Conservation (phyloP, 1,140 invertebrate genomes). For the Plutomurus gul region DNA sequence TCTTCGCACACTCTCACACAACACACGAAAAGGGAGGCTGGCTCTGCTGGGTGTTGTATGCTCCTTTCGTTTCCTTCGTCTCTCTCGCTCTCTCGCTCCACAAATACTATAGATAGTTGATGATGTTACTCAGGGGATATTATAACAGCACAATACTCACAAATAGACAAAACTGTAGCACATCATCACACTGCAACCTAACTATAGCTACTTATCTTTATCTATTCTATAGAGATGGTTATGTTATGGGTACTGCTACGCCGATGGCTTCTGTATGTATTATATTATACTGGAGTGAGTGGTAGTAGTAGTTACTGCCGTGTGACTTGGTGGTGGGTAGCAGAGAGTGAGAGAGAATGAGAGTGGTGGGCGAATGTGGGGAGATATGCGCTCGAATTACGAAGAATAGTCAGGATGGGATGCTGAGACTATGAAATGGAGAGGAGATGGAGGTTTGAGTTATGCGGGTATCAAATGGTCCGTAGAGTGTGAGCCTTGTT, state of each 20-base stretch:
- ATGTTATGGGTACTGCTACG: no score
- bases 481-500: constrained; percentile 53
- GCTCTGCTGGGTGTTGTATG: background rate
- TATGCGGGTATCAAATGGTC: constrained; percentile 51
- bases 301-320: background rate
- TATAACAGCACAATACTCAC: no score
- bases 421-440: background rate
- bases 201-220: no score
- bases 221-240: no score
- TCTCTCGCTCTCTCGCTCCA: background rate
- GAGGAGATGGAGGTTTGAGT: constrained; percentile 40
- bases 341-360: background rate
- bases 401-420: background rate
- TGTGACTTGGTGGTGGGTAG: background rate
- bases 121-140: no score
- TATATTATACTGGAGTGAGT: no score
- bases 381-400: background rate
- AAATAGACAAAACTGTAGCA: no score
- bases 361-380: background rate
- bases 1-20: background rate
- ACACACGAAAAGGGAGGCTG: background rate
- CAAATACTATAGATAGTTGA: background rate
- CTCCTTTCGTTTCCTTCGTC: background rate
- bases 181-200: no score
- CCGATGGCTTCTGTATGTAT: no score